Evolutionary conservation across 2,888 invertebrate species (phyloP), one percentile per base, ranked within the genome.

Genomic region (Pseudolycoriella hygida): DNA sequence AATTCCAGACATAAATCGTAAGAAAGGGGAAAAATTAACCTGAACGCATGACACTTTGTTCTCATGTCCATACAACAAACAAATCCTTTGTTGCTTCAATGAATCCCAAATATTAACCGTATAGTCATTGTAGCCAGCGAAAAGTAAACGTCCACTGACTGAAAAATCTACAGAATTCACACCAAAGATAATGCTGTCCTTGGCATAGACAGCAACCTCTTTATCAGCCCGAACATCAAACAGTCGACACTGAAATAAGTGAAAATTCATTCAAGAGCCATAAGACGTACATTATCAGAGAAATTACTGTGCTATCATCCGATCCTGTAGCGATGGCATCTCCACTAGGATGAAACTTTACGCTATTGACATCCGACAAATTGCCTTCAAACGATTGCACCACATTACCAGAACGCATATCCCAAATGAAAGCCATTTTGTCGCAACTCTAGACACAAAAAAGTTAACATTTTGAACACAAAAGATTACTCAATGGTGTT

Each of bases 311-410:
- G 40, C 90, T 85, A 72, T 98, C 98, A 67, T 99, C 98, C n/a
- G 90, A 89, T 17, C 96, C 98, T 18, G 96, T 90, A 42, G 92
- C 96, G 49, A 99, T 85, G 45, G 97, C 93, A 72, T 99, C 98
- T 40, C 98, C 98, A 60, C 93, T 90, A 3, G 98, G 98, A 73
- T 98, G 94, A 72, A 93, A 98, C 65, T 90, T 82, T 44, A 98
- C 94, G 60, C 88, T 86, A 68, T 93, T 98, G 51, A 98, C 92
- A 69, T 99, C 98, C 2, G 96, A 93, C 54, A 89, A 88, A 68
- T 99, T 98, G 15, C 96, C 89, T 67, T 98, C 97, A 69, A 98
- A 99, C 31, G 90, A 88, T 68, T 98, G 97, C 47, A 96, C 96
- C 61, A 96, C 94, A 60, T 89, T 89, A 1, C 97, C 97, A 40